These are phyloP conservation scores for Dinothrombium tinctorium DNA, from an alignment of 1,140 invertebrate genomes.

Conservation along the genomic window DNA sequence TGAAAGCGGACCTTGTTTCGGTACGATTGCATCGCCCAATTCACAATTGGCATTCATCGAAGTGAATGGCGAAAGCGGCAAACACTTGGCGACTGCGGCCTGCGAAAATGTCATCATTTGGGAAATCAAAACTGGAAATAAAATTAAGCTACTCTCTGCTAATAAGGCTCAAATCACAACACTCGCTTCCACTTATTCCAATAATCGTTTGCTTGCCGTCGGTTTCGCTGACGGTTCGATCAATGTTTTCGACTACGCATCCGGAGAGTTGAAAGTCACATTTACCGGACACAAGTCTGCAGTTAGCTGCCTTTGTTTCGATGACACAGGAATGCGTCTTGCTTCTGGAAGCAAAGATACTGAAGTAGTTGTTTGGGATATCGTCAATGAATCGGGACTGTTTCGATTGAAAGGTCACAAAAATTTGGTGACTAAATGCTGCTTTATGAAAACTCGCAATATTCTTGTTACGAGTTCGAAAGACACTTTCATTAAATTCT, in stretches of 20 bases:
- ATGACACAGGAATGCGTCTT: slow-evolving; percentile 46
- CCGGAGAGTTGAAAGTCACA: slow-evolving; percentile 41
- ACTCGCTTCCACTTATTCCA: slow-evolving; percentile 15
- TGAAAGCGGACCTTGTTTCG: slow-evolving; percentile 45
- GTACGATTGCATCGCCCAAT: slow-evolving; percentile 51
- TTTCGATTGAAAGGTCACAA: slow-evolving; percentile 78
- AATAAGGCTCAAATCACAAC: slow-evolving; percentile 39
- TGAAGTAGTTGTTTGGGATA: slow-evolving; percentile 82
- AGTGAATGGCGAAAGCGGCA: slow-evolving; percentile 46
- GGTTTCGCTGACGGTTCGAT: slow-evolving; percentile 76
- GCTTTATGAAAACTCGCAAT: slow-evolving; percentile 43
- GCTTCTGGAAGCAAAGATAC: slow-evolving; percentile 51
- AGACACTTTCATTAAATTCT: slow-evolving; percentile 88
- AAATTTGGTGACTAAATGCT: slow-evolving; percentile 57
- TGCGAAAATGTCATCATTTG: slow-evolving; percentile 81
- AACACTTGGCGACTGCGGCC: slow-evolving; percentile 62
- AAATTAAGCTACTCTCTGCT: slow-evolving; percentile 50
- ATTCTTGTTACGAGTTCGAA: slow-evolving; percentile 67
- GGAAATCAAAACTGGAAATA: slow-evolving; percentile 71
- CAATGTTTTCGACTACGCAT: slow-evolving; percentile 37
- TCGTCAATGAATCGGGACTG: slow-evolving; percentile 65
- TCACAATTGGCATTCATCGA: slow-evolving; percentile 44
- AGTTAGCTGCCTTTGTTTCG: slow-evolving; percentile 56
- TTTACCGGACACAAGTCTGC: slow-evolving; percentile 71
- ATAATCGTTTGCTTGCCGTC: slow-evolving; percentile 41